Evolutionary conservation across 2,113 vertebrate genomes (phyloP).

Genomic region (Amphiprion ocellaris): DNA sequence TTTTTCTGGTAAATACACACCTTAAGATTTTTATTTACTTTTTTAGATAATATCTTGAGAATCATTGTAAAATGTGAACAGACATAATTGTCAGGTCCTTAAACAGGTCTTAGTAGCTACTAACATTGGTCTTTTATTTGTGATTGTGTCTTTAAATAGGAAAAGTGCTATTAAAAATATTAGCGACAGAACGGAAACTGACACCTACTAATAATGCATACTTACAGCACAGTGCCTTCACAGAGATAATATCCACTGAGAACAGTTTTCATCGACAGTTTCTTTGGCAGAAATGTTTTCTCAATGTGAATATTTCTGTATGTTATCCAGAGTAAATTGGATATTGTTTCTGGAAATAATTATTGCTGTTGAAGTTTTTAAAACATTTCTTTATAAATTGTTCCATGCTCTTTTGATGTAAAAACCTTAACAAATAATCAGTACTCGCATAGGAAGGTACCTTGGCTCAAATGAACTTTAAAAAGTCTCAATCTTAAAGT

Average conservation of each 20-base stretch:
- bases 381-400: neutral
- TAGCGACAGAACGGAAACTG: too few species aligned
- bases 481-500: neutral
- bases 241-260: too few species aligned
- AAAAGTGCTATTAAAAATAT: too few species aligned
- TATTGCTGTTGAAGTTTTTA: neutral
- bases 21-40: neutral
- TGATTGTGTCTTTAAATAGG: too few species aligned
- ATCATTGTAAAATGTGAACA: neutral
- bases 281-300: neutral
- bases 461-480: neutral
- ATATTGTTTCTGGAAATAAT: too few species aligned
- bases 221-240: too few species aligned
- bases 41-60: neutral
- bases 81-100: neutral
- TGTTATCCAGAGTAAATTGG: neutral
- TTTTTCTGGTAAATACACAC: too few species aligned
- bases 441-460: neutral
- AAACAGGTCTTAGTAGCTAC: neutral
- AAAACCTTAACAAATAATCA: neutral
- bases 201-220: too few species aligned
- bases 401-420: neutral
- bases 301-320: neutral
- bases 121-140: too few species aligned
- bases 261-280: neutral